These are phyloP conservation scores for Andrena haemorrhoa DNA, from an alignment of 2,888 invertebrate genomes.

Conservation along the genomic window DNA sequence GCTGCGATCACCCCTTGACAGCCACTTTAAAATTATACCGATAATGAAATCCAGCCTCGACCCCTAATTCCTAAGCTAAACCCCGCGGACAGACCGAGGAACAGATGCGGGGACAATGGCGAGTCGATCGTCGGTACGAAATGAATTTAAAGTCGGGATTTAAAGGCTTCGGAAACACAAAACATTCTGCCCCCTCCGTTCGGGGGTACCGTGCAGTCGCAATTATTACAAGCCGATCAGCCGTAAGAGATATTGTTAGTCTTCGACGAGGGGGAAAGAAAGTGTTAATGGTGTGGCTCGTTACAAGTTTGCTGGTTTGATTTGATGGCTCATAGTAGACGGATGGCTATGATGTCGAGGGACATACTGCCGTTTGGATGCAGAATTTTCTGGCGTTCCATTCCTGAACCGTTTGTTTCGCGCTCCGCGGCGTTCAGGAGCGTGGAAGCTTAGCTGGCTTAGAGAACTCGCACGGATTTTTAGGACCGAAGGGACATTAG, in stretches of 20 bases:
- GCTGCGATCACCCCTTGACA: slow-evolving; percentile 78
- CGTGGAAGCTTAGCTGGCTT: not conserved
- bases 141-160: slow-evolving; percentile 84
- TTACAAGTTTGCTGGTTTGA: slow-evolving; percentile 46
- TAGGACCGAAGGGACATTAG: slow-evolving; percentile 19
- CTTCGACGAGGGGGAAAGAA: slow-evolving; percentile 56
- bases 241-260: slow-evolving; percentile 83
- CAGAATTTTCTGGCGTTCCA: too few species aligned
- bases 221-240: slow-evolving; percentile 84
- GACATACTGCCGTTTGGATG: not conserved
- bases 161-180: slow-evolving; percentile 74
- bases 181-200: slow-evolving; percentile 62
- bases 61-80: slow-evolving; percentile 80
- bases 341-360: not conserved
- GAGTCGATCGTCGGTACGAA: slow-evolving; percentile 81
- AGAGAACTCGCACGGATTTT: slow-evolving; percentile 2
- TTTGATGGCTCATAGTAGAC: not conserved
- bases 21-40: slow-evolving; percentile 85
- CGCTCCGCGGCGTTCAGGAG: too few species aligned
- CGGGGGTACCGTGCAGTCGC: slow-evolving; percentile 69
- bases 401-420: not conserved
- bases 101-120: slow-evolving; percentile 84
- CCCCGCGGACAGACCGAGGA: slow-evolving; percentile 77
- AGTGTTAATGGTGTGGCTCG: slow-evolving; percentile 59
- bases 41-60: slow-evolving; percentile 83